Evolutionary conservation across 1,140 invertebrate genomes (phyloP).

Genomic region (Aphidius ervi): DNA sequence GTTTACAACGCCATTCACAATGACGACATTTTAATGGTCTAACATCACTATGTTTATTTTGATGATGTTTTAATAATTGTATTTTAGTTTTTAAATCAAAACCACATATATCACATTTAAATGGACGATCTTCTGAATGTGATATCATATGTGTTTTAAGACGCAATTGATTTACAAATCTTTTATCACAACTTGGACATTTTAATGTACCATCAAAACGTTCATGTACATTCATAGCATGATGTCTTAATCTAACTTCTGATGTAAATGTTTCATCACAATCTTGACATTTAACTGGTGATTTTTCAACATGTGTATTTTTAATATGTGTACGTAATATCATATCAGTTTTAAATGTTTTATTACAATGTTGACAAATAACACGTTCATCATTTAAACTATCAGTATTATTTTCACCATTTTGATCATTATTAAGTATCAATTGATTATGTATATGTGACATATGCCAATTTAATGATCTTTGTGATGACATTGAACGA

Average conservation of each 20-base stretch:
- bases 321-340: constrained; percentile 49
- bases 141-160: constrained; percentile 52
- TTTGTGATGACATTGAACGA: constrained; percentile 48
- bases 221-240: constrained; percentile 49
- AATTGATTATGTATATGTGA: constrained; percentile 48
- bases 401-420: constrained; percentile 23
- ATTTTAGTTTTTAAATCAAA: constrained; percentile 52
- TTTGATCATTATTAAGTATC: constrained; percentile 31
- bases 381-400: constrained; percentile 39
- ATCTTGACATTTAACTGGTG: constrained; percentile 48
- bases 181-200: constrained; percentile 49
- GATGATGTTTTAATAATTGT: constrained; percentile 50
- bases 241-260: constrained; percentile 46
- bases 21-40: constrained; percentile 44
- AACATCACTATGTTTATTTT: constrained; percentile 49
- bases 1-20: constrained; percentile 49
- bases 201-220: constrained; percentile 46
- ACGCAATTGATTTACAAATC: constrained; percentile 50
- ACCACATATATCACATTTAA: constrained; percentile 45
- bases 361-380: constrained; percentile 45
- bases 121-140: constrained; percentile 49
- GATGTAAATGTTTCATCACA: constrained; percentile 46
- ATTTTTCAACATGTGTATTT: constrained; percentile 49
- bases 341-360: constrained; percentile 52
- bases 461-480: constrained; percentile 49